These are phyloP conservation scores for Pseudotriccus pelzelni DNA, from an alignment of 2,797 vertebrate species.

Conservation along the genomic window DNA sequence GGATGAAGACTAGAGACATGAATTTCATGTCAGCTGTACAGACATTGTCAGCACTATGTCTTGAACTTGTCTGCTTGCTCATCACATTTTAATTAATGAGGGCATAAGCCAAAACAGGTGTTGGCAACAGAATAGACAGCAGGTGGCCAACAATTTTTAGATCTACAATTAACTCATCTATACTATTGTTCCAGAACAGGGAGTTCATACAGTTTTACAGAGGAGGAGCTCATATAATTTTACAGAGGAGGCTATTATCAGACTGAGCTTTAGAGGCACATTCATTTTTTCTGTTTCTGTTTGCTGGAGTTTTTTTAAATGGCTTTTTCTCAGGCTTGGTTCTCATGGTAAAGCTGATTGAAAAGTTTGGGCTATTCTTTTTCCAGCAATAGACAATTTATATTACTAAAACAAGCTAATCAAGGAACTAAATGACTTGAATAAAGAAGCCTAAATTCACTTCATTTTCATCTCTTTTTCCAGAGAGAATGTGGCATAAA, in stretches of 20 bases:
- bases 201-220: conserved; percentile 2
- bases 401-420: conserved; percentile 51
- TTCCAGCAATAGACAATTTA: conserved; percentile 25
- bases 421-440: conserved; percentile 6
- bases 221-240: conserved; percentile 18
- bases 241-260: not conserved
- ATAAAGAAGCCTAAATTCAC: conserved; percentile 32
- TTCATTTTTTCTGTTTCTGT: not conserved
- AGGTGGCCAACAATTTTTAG: conserved; percentile 48
- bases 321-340: not conserved
- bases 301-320: not conserved
- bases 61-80: conserved; percentile 35
- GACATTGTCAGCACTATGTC: not conserved
- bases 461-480: conserved; percentile 44
- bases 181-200: conserved; percentile 45
- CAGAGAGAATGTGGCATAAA: conserved; percentile 16
- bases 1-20: not conserved
- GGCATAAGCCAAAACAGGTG: conserved; percentile 33
- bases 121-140: conserved; percentile 9
- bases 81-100: conserved; percentile 57
- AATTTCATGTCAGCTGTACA: conserved; percentile 6
- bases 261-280: not conserved
- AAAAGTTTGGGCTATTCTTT: conserved; percentile 13
- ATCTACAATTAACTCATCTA: conserved; percentile 42
- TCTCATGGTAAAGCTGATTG: conserved; percentile 1